Evolutionary conservation across 2,888 invertebrate genomes (phyloP), one percentile per base, ranked within the genome.

Genomic region (Eilema caniola): DNA sequence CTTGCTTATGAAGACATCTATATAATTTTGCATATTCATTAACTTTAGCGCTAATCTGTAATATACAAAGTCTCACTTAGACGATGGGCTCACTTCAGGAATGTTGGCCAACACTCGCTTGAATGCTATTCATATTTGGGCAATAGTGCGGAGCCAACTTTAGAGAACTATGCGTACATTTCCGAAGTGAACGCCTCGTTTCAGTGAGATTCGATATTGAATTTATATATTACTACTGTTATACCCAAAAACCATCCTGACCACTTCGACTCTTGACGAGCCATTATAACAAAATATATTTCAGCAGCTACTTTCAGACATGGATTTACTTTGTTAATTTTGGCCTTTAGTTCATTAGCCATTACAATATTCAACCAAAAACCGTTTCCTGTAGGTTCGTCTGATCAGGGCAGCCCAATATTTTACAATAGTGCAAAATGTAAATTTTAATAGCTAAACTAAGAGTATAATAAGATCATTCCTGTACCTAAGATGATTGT

Each of bases 401-500:
- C 69, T 66, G 62, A 73, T 90, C 92, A 91, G 82, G 86, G 86
- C 81, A 88, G 86, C 89, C 90, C 88, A 84, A 88, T 73, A 76
- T 76, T 87, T 87, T 88, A 86, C 87, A 84, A 88, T 93, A 95
- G 93, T 93, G 89, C 86, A 91, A 93, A 94, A 90, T 95, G 92
- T 94, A 92, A 89, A 91, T 76, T 89, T 85, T 31, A 31, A 61
- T 61, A 61, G 61, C 2, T 84, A 80, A 86, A 85, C 76, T 88
- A 90, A 88, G 88, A 86, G 83, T 61, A 90, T 83, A 87, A 80
- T 93, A 92, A 93, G 92, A 91, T 94, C 94, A 94, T 95, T 95
- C 94, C 95, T 91, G 94, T 94, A 94, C 95, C 95, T 95, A 95
- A 95, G 95, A 95, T 90, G 92, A 90, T 90, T 92, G 92, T 93